Evolutionary conservation across 2,797 vertebrate genomes (phyloP), one percentile per base, ranked within the genome.

Genomic region (Chaenodraco wilsoni): DNA sequence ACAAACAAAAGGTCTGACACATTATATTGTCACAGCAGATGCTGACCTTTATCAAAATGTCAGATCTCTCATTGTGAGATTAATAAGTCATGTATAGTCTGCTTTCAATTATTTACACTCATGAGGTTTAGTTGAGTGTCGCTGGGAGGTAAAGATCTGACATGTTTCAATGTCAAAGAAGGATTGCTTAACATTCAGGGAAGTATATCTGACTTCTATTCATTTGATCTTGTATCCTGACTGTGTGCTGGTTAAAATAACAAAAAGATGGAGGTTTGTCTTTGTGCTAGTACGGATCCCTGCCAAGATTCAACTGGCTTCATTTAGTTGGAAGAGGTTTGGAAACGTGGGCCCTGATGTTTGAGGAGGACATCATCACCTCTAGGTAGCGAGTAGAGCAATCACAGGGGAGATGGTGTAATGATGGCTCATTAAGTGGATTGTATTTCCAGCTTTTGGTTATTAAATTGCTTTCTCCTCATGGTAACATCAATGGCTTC

Each of bases 321-420:
- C 91, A 91, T 90, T 79, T 90, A 84, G 81, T 76, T 88, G 67
- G 70, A 89, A 90, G 84, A 78, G 85, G 79, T 88, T 87, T 83
- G 79, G 73, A 85, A 90, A 79, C 21, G 15, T 54, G 27, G 4
- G 46, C 48, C 73, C 51, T 69, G 68, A 86, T 46, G 77, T 76
- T 78, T 13, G 72, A 78, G 67, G 79, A 89, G 78, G 81, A 73
- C 76, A 62, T 43, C 3, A 60, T 83, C 81, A 89, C 88, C 87
- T 89, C 80, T 71, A 73, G 41, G 27, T 40, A 70, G 68, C 45
- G 49, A 44, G 69, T 41, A 76, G 49, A 73, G 64, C 65, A 74
- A 86, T 83, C 64, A 84, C 54, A 56, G 58, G 1, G 21, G 61
- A 69, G 76, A 82, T 68, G 63, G 78, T 54, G 11, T 33, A 46